Conservation (phyloP, 2,888 invertebrate genomes). For the Deilephila elpenor region DNA sequence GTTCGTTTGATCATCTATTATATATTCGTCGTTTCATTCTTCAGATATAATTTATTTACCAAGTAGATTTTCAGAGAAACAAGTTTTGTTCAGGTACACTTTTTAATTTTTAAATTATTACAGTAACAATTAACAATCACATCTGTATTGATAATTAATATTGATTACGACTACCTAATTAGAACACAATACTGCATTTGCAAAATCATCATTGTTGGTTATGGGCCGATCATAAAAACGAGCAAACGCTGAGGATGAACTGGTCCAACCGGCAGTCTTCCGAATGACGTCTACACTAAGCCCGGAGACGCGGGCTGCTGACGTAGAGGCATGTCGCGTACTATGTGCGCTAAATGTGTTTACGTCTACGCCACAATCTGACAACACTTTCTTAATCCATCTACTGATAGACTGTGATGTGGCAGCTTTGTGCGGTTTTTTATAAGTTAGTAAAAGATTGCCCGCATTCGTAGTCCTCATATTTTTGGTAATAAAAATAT, state of each 20-base stretch:
- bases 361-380: conserved; percentile 24
- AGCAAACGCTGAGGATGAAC: background rate
- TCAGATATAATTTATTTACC: conserved; percentile 25
- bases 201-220: background rate
- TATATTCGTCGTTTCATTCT: background rate
- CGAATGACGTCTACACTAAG: conserved; percentile 10
- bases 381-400: conserved; percentile 32
- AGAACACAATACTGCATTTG: background rate
- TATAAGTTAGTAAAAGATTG: conserved; percentile 20
- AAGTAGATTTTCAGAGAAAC: conserved; percentile 6
- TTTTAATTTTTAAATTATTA: background rate
- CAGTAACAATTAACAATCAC: background rate
- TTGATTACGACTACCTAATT: too few species aligned
- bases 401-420: conserved; percentile 30
- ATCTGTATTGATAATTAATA: background rate
- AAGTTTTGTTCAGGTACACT: background rate
- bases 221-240: background rate
- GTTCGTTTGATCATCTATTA: conserved; percentile 1
- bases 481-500: background rate
- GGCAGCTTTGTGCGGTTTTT: conserved; percentile 24
- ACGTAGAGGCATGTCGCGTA: background rate
- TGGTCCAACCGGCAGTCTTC: conserved; percentile 29
- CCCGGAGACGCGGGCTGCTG: background rate
- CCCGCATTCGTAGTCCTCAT: background rate
- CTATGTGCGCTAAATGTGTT: background rate